phyloP scores from a whole-genome alignment of 1,140 invertebrate genomes.

The Bombus turneri region DNA sequence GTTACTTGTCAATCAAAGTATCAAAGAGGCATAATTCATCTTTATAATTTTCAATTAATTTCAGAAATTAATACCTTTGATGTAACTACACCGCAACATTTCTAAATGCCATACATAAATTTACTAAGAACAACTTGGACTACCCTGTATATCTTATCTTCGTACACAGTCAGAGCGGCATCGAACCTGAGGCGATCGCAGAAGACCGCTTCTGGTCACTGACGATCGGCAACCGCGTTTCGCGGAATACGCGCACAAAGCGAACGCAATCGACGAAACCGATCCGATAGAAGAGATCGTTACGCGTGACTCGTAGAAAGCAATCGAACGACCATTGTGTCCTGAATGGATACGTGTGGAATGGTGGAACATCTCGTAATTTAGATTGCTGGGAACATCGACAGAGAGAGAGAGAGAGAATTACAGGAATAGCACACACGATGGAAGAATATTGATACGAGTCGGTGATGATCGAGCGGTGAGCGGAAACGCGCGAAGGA shows the following conservation, averaged over 20 bases:
- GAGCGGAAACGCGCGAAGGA: slow-evolving; percentile 17
- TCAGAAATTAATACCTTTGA: neutral
- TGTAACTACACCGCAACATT: neutral
- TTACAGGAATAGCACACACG: neutral
- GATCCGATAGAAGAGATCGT: slow-evolving; percentile 47
- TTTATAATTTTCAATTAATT: neutral
- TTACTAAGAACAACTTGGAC: neutral
- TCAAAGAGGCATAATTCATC: too few species aligned
- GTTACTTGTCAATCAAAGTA: too few species aligned
- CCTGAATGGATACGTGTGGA: slow-evolving; percentile 31
- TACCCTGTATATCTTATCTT: slow-evolving; percentile 6
- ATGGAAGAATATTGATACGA: neutral
- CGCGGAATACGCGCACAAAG: slow-evolving; percentile 24
- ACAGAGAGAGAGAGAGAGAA: neutral
- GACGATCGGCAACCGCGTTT: slow-evolving; percentile 1
- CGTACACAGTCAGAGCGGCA: neutral
- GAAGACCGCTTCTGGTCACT: slow-evolving; percentile 6
- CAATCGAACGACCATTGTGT: slow-evolving; percentile 48
- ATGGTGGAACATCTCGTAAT: slow-evolving; percentile 28
- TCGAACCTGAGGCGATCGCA: slow-evolving; percentile 8
- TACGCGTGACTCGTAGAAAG: slow-evolving; percentile 42
- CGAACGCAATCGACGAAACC: neutral
- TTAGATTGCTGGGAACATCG: slow-evolving; percentile 35
- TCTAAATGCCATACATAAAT: neutral
- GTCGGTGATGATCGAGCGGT: neutral